Evolutionary conservation across 2,113 vertebrate genomes (phyloP), one percentile per base, ranked within the genome.

Genomic region (Crocuta crocuta): DNA sequence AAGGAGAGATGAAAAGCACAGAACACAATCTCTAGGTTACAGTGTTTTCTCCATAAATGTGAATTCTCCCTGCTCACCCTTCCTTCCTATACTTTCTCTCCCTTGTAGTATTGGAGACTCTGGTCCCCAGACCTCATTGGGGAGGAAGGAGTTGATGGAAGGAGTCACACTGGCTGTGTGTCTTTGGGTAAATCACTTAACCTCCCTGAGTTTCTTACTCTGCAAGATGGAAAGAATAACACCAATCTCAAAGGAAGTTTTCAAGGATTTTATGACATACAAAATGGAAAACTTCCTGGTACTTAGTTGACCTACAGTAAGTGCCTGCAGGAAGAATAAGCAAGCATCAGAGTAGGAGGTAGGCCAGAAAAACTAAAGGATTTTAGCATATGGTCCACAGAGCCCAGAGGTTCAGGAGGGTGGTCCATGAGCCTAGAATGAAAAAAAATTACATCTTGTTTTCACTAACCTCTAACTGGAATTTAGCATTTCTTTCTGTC

Each of bases 151-250:
- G 16, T 35, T 23, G 31, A 35, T 53, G 21, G 61, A 21, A 61
- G 58, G 58, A 61, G 58, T 23, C 58, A 61, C 71, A 89, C 43
- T 58, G 45, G 24, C 85, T 89, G 28, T 12, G 10, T 53, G 10
- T 12, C 31, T 96, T 91, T 88, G 48, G 71, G 61, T 91, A 89
- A 91, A 68, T 84, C 73, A 70, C 13, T 86, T 90, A 83, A 80
- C n/a, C 28, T 95, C 55, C 39, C 31, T 5, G 39, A 97, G 58
- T 93, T 55, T 94, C 70, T 48, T 87, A 63, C 23, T 65, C 89
- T 93, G 17, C 33, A 74, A 93, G 84, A 79, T 39, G 96, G 63
- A 39, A 87, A 89, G 24, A 89, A 78, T 74, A 61, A 71, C n/a
- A 63, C 39, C 28, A 53, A 83, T 7, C 19, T 66, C 31, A 80